Evolutionary conservation across 2,797 vertebrate species (phyloP), one percentile per base, ranked within the genome.

Genomic region (Megalops cyprinoides): DNA sequence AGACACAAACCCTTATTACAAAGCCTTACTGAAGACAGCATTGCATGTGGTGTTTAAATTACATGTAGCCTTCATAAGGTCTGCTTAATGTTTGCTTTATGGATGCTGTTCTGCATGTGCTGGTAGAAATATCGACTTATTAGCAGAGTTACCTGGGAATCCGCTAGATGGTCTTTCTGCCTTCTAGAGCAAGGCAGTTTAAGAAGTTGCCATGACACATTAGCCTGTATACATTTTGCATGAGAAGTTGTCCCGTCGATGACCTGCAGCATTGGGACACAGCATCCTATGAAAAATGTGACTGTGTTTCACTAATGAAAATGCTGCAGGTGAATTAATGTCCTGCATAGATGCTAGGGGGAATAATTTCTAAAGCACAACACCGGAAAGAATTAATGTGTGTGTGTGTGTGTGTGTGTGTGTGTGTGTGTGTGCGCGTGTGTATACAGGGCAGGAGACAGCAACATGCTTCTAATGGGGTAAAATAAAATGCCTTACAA

Each of bases 391-490:
- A 37, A 67, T 20, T 39, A 34, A 9, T 53, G 14, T 69, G 3
- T 6, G 67, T 81, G 69, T 69, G 39, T 37, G 28, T 18, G 60
- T 42, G 20, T 37, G 28, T 53, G 1, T 31, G 56, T 76, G 18
- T 12, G 31, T 51, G 62, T 60, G 79, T 28, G 31, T 79, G 60
- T 18, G 56, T 76, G 18, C 12, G 31, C 51, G 62, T 60, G 79
- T 28, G 31, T 79, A 60, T 18, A 15, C 65, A 14, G 60, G 28
- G 31, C 1, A 31, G 34, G 60, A 48, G 4, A 10, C 3, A 2
- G 28, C 8, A 28, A 15, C 37, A 3, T 34, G 15, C 4, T 12
- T 65, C 12, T 65, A 28, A 28, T 62, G 12, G 60, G 37, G 60
- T n/a, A n/a, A n/a, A n/a, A n/a, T n/a, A n/a, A n/a, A n/a, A n/a